Percentiles rank a stretch among this genome's conserved stretches.
phyloP scores from a whole-genome alignment of 2,888 invertebrate genomes.

The Mechanitis mazaeus region DNA sequence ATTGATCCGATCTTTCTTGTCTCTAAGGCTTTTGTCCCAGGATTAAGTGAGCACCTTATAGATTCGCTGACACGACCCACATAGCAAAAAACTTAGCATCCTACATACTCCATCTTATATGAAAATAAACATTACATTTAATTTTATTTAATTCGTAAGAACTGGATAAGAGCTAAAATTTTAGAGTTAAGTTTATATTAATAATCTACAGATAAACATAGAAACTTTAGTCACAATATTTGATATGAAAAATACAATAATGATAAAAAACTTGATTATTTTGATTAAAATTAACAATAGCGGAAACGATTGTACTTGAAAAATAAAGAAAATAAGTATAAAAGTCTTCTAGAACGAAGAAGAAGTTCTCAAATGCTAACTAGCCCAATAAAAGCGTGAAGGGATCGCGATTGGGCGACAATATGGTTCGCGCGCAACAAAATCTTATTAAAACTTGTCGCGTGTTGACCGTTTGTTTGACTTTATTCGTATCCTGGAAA shows the following conservation, averaged over 20 bases:
- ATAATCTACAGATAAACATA: too few species aligned
- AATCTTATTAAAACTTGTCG: constrained; percentile 47
- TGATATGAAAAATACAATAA: too few species aligned
- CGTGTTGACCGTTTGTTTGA: constrained; percentile 36
- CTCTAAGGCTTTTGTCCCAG: constrained; percentile 22
- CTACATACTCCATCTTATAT: background rate
- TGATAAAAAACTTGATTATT: background rate
- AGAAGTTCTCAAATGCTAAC: background rate
- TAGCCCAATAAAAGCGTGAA: constrained; percentile 22
- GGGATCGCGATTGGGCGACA: constrained; percentile 27
- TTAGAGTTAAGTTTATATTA: too few species aligned
- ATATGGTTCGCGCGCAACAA: constrained; percentile 30
- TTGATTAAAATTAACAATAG: background rate
- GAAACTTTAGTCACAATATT: too few species aligned
- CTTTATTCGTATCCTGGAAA: constrained; percentile 35
- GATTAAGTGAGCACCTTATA: constrained; percentile 32
- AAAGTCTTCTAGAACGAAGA: background rate
- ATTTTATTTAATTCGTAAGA: too few species aligned
- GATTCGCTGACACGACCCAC: constrained; percentile 36
- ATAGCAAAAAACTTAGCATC: constrained; percentile 18
- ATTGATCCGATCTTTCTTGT: constrained; percentile 13
- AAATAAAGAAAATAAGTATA: background rate
- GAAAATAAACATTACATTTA: background rate
- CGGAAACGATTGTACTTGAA: background rate
- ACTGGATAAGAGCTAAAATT: too few species aligned